Evolutionary conservation across 53 echinoderm and acorn worm species (phyloP).

Genomic region (Astropecten irregularis): DNA sequence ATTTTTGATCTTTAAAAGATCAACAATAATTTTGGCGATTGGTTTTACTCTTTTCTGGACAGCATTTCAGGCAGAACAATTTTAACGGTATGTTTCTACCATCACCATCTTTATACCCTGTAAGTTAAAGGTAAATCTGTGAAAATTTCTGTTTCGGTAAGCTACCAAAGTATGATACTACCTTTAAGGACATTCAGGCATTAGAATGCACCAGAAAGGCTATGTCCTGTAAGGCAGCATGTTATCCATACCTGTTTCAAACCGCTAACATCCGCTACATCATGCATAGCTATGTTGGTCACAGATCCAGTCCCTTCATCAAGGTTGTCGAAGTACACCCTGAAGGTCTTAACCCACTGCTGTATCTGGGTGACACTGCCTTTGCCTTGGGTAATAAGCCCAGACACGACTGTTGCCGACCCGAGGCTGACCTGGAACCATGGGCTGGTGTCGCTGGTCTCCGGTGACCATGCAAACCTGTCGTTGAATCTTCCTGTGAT

Average conservation of each 20-base stretch:
- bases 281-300: neutral
- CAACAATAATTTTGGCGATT: too few species aligned
- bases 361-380: neutral
- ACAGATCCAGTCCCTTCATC: neutral
- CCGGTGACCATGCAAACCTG: neutral
- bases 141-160: too few species aligned
- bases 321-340: neutral
- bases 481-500: neutral
- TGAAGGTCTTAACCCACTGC: constrained; percentile 2
- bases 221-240: too few species aligned
- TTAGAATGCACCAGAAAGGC: too few species aligned
- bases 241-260: neutral
- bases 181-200: too few species aligned
- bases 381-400: neutral
- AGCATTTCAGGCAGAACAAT: too few species aligned
- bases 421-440: constrained; percentile 3
- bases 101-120: too few species aligned
- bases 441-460: neutral
- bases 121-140: too few species aligned
- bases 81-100: too few species aligned
- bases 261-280: neutral
- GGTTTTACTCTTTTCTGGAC: too few species aligned
- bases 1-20: too few species aligned
- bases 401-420: neutral
- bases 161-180: too few species aligned